A percentile compares a stretch with the other conserved stretches of the same genome.
phyloP scores from a whole-genome alignment of 2,113 vertebrate species.

The Sturnus vulgaris region DNA sequence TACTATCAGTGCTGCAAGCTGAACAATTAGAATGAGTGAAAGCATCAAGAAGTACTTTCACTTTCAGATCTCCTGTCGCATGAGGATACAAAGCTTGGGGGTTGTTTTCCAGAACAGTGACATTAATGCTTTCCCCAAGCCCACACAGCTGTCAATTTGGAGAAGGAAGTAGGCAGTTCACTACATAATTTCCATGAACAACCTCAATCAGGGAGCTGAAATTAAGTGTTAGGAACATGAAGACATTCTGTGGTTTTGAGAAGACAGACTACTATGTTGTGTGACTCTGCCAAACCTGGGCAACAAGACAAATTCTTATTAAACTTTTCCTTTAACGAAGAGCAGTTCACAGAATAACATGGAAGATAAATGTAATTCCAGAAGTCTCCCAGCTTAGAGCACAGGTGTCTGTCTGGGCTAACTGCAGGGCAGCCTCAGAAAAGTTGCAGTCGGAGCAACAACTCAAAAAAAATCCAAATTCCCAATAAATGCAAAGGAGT shows the following conservation, averaged over 20 bases:
- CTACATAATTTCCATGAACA: slow-evolving; percentile 49
- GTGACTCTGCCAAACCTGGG: background rate
- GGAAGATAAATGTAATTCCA: background rate
- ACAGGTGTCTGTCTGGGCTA: background rate
- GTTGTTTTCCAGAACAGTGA: slow-evolving; percentile 50
- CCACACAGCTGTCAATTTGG: slow-evolving; percentile 63
- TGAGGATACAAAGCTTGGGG: slow-evolving; percentile 40
- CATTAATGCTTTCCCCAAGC: slow-evolving; percentile 62
- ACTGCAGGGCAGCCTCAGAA: background rate
- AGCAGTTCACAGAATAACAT: background rate
- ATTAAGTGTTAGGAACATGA: slow-evolving; percentile 11
- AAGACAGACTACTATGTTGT: slow-evolving; percentile 3
- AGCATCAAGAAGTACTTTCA: slow-evolving; percentile 19
- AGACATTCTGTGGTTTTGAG: background rate
- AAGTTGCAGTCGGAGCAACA: background rate
- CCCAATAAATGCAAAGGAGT: accelerated
- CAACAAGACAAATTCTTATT: background rate
- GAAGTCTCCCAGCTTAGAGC: background rate
- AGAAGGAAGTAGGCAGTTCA: slow-evolving; percentile 48
- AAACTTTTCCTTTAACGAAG: background rate
- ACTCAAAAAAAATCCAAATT: background rate
- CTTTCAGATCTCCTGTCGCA: slow-evolving; percentile 35
- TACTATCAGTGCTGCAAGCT: slow-evolving; percentile 26
- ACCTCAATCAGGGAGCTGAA: slow-evolving; percentile 26
- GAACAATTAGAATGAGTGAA: slow-evolving; percentile 54